Base-by-base conservation (phyloP, 2,113 vertebrate species). In the Labrus mixtus region DNA sequence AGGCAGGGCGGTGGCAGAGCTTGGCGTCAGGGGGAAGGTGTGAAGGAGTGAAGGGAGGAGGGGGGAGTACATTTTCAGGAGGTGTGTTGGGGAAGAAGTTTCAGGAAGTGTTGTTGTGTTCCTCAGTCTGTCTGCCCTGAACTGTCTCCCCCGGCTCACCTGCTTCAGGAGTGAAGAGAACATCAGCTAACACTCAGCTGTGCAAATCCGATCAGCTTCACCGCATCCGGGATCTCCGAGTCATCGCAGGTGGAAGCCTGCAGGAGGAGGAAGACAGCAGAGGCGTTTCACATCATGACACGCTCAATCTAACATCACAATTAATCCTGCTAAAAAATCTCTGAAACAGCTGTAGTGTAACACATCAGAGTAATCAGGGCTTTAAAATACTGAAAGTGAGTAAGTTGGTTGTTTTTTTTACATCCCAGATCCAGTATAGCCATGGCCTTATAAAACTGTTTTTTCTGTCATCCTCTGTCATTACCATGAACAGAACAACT, bases 161-260 rank as follows among this genome's bases (percentile, higher is more conserved):
- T 72, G 89, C 93, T 90, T 72, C 88, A 86, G 86, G 89, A 85
- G 36, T 69, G 84, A 69, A 85, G 92, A 79, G 85, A 67, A 63
- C 86, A 96, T 98, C 97, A 99, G 95, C 96, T 97, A 92, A 99
- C 93, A 82, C 98, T 99, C 82, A 99, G 89, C 93, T 99, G 98
- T 64, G 97, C 98, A 92, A 99, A 99, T 90, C 98, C 97, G 67
- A 99, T 98, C 95, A 99, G 92, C 94, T 99, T 99, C 93, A 98
- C 96, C 93, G 98, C 98, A 46, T 99, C 98, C 0, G 96, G 98
- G 85, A 96, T 97, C 94, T 99, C 98, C 0, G 94, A 91, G 80
- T 96, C 96, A 65, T 98, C 97, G 16, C 96, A 99, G 92, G 96
- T 93, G 53, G 98, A 99, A 53, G 92, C 97, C 97, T 99, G 95